phyloP scores from a whole-genome alignment of 2,113 vertebrate species.

The Bufo bufo region DNA sequence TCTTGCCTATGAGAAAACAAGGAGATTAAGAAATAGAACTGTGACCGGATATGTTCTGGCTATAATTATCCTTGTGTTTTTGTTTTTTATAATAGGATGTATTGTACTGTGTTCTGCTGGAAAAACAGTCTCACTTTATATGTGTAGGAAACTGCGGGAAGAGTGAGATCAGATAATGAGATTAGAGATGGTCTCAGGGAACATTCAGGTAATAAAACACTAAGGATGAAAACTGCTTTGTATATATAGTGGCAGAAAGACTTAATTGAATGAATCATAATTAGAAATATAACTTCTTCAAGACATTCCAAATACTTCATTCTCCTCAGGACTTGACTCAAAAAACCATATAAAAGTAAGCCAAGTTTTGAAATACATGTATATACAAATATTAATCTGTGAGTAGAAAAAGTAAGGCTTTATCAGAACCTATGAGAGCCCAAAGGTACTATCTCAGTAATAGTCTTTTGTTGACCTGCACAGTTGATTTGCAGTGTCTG shows the following conservation, averaged over 20 bases:
- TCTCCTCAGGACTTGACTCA: not conserved
- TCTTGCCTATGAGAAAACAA: slow-evolving; percentile 16
- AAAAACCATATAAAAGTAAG: not conserved
- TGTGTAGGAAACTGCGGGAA: not conserved
- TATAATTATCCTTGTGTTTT: slow-evolving; percentile 27
- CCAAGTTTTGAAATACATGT: not conserved
- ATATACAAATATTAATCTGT: not conserved
- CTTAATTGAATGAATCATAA: slow-evolving; percentile 9
- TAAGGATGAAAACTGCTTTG: slow-evolving; percentile 14
- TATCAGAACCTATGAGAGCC: not conserved
- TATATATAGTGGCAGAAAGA: not conserved
- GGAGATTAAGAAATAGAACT: slow-evolving; percentile 16
- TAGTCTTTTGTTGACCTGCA: too few species aligned
- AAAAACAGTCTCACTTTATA: not conserved
- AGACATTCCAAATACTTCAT: not conserved
- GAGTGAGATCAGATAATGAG: slow-evolving; percentile 33
- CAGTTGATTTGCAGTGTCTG: too few species aligned
- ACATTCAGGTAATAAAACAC: slow-evolving; percentile 22
- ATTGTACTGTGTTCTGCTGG: not conserved
- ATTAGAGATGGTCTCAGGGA: not conserved
- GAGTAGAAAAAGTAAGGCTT: not conserved
- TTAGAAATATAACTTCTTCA: not conserved
- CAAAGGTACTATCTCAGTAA: not conserved
- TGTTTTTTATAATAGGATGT: slow-evolving; percentile 32
- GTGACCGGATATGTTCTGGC: slow-evolving; percentile 3